Evolutionary conservation across 1,140 invertebrate genomes (phyloP).

Genomic region (Melitaea cinxia): DNA sequence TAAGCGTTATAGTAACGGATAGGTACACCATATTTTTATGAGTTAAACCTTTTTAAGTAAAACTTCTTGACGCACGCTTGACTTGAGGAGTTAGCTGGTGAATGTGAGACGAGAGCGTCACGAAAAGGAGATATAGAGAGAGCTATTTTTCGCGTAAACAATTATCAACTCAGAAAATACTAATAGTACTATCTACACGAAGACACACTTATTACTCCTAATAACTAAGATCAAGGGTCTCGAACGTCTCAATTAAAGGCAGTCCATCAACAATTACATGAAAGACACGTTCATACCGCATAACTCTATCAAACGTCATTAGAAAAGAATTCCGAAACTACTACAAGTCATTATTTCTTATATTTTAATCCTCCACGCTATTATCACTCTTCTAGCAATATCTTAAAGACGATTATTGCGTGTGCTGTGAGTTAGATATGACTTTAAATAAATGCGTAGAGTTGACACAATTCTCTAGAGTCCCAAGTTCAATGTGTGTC

Average conservation of each 20-base stretch:
- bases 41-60: too few species aligned
- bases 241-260: conserved; percentile 34
- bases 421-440: neutral
- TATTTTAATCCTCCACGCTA: conserved; percentile 7
- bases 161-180: neutral
- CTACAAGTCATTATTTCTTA: conserved; percentile 5
- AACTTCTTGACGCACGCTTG: too few species aligned
- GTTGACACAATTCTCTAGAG: conserved; percentile 33
- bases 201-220: conserved; percentile 17
- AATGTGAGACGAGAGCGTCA: too few species aligned
- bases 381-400: neutral
- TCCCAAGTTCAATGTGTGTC: conserved; percentile 46
- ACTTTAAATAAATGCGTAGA: conserved; percentile 2
- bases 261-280: conserved; percentile 30
- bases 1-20: too few species aligned
- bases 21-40: too few species aligned
- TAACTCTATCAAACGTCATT: conserved; percentile 46
- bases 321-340: conserved; percentile 40
- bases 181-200: conserved; percentile 1
- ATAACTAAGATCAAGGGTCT: conserved; percentile 25
- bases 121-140: too few species aligned
- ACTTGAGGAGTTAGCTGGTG: too few species aligned
- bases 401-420: conserved; percentile 13
- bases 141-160: neutral
- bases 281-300: conserved; percentile 23